Evolutionary conservation across 2,797 vertebrate species (phyloP).

Genomic region (Centropyge bicolor): DNA sequence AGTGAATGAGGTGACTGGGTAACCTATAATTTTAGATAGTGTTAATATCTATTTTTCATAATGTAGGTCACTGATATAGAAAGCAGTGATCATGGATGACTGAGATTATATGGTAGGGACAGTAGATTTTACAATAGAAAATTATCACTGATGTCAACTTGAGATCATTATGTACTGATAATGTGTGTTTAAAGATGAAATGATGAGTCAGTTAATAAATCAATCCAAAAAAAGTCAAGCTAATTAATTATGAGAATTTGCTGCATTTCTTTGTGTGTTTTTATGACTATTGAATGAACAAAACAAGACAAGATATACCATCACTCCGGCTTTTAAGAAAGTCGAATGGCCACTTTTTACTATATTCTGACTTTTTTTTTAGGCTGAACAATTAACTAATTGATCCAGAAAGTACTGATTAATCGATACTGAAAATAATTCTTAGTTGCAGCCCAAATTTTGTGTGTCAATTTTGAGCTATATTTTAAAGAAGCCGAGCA

Average conservation of each 20-base stretch:
- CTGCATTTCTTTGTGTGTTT: background rate
- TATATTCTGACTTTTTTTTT: background rate
- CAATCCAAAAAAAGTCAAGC: background rate
- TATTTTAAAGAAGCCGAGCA: too few species aligned
- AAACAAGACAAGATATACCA: background rate
- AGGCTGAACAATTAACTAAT: background rate
- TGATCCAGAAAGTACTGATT: background rate
- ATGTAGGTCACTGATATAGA: background rate
- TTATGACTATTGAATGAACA: background rate
- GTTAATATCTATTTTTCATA: background rate
- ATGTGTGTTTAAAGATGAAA: too few species aligned
- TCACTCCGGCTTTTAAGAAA: background rate
- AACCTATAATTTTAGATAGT: conserved; percentile 12
- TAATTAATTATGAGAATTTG: background rate
- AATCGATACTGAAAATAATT: background rate
- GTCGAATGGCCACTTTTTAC: background rate
- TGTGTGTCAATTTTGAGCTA: too few species aligned
- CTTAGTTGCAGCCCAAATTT: background rate
- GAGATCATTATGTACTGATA: background rate
- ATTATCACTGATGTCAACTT: background rate
- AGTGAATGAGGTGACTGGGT: conserved; percentile 28
- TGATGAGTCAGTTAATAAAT: too few species aligned
- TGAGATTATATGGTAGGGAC: background rate
- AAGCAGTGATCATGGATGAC: background rate
- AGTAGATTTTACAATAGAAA: background rate